Conservation (phyloP, 2,113 vertebrate genomes). For the Trematocara unimaculatum region DNA sequence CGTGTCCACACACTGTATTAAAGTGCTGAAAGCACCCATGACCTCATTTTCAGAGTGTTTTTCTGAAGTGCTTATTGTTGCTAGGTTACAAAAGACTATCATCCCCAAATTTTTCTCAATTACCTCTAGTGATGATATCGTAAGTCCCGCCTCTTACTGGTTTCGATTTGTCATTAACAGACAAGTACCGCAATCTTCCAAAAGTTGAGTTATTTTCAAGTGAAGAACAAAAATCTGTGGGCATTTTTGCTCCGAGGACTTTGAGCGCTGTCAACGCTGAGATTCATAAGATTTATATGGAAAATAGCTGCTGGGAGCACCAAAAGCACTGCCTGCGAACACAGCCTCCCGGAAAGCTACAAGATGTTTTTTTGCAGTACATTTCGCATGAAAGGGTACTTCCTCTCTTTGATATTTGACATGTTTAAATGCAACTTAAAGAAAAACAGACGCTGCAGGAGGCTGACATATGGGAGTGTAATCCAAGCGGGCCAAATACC, state of each 20-base stretch:
- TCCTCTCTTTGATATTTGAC: slow-evolving; percentile 16
- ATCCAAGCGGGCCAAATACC: slow-evolving; percentile 45
- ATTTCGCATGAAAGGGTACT: slow-evolving; percentile 4
- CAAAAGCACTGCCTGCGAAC: neutral
- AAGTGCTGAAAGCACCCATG: neutral
- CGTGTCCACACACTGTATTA: neutral
- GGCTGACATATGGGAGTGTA: slow-evolving; percentile 23
- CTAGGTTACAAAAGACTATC: neutral
- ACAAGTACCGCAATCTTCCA: neutral
- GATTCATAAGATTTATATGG: neutral
- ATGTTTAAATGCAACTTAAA: slow-evolving; percentile 36
- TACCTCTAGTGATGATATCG: neutral
- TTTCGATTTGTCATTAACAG: neutral
- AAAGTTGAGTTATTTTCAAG: neutral
- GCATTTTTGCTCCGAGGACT: neutral
- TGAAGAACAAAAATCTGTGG: neutral
- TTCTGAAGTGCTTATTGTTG: neutral
- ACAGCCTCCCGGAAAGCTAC: neutral
- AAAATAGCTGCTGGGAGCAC: neutral
- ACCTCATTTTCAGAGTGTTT: neutral
- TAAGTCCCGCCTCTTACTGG: neutral
- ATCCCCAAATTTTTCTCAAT: neutral
- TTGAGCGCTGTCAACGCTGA: neutral
- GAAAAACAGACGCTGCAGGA: slow-evolving; percentile 14
- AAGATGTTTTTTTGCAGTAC: neutral